Conservation (phyloP, 2,888 invertebrate genomes). For the Diabrotica balteata region DNA sequence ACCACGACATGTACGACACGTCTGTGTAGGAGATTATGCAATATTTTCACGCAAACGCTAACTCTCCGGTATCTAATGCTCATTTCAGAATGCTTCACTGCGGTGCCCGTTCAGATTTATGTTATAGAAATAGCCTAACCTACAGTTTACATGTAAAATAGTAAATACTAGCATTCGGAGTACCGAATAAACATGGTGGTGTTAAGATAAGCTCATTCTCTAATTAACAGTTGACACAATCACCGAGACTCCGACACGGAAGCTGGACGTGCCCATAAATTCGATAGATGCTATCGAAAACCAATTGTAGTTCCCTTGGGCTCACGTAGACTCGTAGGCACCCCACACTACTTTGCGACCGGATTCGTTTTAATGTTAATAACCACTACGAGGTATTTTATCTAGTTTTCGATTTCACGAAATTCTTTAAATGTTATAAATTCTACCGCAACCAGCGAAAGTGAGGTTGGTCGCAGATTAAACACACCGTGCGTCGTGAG, state of each 20-base stretch:
- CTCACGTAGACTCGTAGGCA: conserved; percentile 41
- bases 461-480: too few species aligned
- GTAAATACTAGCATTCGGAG: conserved; percentile 41
- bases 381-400: conserved; percentile 17
- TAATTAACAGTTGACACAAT: conserved; percentile 57
- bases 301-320: conserved; percentile 42
- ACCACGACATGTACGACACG: conserved; percentile 31
- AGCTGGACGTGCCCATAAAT: conserved; percentile 51
- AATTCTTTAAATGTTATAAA: conserved; percentile 2
- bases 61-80: conserved; percentile 34
- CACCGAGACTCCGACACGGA: conserved; percentile 53
- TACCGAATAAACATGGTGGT: conserved; percentile 46
- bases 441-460: not conserved
- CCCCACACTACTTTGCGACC: conserved; percentile 21
- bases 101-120: conserved; percentile 27
- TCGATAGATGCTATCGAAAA: conserved; percentile 46
- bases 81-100: conserved; percentile 22
- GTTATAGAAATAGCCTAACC: conserved; percentile 26
- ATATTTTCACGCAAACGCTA: conserved; percentile 38
- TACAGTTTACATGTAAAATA: conserved; percentile 31
- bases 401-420: conserved; percentile 18
- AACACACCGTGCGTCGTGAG: too few species aligned
- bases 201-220: conserved; percentile 49
- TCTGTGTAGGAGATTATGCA: conserved; percentile 37
- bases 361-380: conserved; percentile 24